phyloP scores from a whole-genome alignment of 2,797 vertebrate species.

The Thalassophryne amazonica region DNA sequence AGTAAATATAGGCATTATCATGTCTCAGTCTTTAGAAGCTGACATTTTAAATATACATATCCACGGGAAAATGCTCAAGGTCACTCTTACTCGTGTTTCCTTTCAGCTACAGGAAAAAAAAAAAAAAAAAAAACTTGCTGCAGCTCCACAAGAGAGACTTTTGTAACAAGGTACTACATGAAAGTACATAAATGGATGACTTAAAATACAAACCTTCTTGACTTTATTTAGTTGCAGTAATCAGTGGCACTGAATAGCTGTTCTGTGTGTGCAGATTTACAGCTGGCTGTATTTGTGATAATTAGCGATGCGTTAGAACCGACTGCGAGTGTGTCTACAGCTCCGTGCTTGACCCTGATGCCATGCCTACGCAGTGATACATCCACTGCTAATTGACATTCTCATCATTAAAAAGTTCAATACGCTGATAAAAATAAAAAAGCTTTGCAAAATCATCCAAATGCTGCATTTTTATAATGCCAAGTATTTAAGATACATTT shows the following conservation, averaged over 20 bases:
- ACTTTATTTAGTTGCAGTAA: constrained; percentile 61
- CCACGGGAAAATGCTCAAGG: constrained; percentile 55
- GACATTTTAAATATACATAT: constrained; percentile 56
- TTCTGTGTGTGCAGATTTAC: constrained; percentile 66
- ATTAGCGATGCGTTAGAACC: constrained; percentile 61
- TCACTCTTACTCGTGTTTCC: constrained; percentile 42
- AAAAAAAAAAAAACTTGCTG: constrained; percentile 31
- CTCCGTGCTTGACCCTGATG: constrained; percentile 48
- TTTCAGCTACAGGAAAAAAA: constrained; percentile 36
- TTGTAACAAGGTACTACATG: constrained; percentile 40
- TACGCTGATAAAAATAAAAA: constrained; percentile 9
- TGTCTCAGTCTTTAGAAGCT: constrained; percentile 56
- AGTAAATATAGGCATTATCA: constrained; percentile 72
- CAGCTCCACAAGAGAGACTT: constrained; percentile 39
- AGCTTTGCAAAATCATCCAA: background rate
- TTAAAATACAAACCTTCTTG: constrained; percentile 52
- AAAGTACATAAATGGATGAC: constrained; percentile 50
- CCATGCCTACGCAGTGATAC: constrained; percentile 9
- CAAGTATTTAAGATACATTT: too few species aligned
- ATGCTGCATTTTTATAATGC: background rate
- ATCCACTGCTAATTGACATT: constrained; percentile 25
- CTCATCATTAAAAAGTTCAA: constrained; percentile 7
- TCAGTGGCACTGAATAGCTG: constrained; percentile 68
- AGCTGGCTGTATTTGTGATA: constrained; percentile 59
- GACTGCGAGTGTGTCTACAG: constrained; percentile 42